A percentile compares a stretch with the other conserved stretches of the same genome.
These are phyloP conservation scores for Laothoe populi DNA, from an alignment of 2,888 invertebrate species.

Conservation along the genomic window DNA sequence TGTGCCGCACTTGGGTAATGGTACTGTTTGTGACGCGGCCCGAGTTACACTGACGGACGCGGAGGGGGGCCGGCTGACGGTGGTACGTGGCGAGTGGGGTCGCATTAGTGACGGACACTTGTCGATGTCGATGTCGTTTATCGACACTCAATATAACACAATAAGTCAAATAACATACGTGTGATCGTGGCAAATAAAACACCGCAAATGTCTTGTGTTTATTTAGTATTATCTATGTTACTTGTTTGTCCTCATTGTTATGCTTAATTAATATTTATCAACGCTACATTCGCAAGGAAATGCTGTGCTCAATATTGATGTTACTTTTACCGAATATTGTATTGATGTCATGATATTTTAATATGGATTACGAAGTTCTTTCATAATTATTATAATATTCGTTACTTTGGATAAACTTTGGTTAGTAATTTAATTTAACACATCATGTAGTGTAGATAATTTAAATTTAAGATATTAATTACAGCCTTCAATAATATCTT, in stretches of 20 bases:
- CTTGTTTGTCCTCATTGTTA: neutral
- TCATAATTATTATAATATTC: too few species aligned
- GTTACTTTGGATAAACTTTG: too few species aligned
- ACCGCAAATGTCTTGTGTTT: neutral
- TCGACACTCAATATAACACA: conserved; percentile 31
- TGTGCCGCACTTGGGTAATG: conserved; percentile 40
- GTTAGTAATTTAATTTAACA: too few species aligned
- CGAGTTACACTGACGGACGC: conserved; percentile 52
- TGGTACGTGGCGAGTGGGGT: conserved; percentile 55
- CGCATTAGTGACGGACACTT: conserved; percentile 55
- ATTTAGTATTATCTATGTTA: conserved; percentile 1
- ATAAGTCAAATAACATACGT: neutral
- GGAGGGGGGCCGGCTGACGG: conserved; percentile 57
- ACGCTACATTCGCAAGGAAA: neutral
- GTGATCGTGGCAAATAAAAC: neutral
- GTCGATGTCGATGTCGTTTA: conserved; percentile 32
- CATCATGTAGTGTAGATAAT: too few species aligned
- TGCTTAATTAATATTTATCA: conserved; percentile 17
- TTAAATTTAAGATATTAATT: too few species aligned
- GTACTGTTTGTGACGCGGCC: conserved; percentile 58
- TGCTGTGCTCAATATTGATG: neutral
- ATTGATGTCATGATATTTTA: conserved; percentile 5
- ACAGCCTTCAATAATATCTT: too few species aligned
- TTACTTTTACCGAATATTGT: neutral
- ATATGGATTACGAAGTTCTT: too few species aligned